These are phyloP conservation scores for Tenebrio molitor DNA, from an alignment of 1,140 invertebrate genomes.

Conservation along the genomic window DNA sequence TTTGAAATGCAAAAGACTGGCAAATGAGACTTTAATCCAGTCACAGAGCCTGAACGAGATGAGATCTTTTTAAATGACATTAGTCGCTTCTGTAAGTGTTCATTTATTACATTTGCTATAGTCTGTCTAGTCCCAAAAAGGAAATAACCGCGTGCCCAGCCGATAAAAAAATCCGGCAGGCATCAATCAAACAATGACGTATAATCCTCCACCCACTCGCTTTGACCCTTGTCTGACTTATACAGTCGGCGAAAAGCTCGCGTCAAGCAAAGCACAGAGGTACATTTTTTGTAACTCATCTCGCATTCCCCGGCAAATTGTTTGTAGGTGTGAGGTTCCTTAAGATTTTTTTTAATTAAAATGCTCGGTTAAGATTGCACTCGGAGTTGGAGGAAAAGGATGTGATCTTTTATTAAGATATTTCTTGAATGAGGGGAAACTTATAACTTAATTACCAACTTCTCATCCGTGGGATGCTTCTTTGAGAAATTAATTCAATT, in stretches of 20 bases:
- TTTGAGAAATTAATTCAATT: conserved; percentile 32
- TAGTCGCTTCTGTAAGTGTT: conserved; percentile 27
- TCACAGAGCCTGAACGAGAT: conserved; percentile 6
- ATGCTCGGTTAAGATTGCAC: background rate
- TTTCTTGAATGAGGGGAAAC: conserved; percentile 13
- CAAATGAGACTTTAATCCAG: conserved; percentile 21
- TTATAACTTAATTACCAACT: conserved; percentile 13
- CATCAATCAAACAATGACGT: conserved; percentile 28
- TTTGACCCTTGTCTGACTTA: conserved; percentile 5
- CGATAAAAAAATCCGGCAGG: background rate
- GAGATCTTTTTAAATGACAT: conserved; percentile 31
- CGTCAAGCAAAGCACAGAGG: background rate
- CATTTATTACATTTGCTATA: conserved; percentile 19
- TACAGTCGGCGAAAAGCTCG: background rate
- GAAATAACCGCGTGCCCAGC: background rate
- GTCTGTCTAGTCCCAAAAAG: conserved; percentile 17
- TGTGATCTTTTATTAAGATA: background rate
- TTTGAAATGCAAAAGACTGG: conserved; percentile 24
- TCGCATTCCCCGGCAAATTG: background rate
- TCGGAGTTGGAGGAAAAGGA: background rate
- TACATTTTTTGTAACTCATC: background rate
- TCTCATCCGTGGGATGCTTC: background rate
- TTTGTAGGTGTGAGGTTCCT: background rate
- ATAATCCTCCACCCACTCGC: conserved; percentile 18
- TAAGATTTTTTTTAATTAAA: background rate